phyloP scores from a whole-genome alignment of 1,140 invertebrate genomes.

The Pseudoatta argentina region DNA sequence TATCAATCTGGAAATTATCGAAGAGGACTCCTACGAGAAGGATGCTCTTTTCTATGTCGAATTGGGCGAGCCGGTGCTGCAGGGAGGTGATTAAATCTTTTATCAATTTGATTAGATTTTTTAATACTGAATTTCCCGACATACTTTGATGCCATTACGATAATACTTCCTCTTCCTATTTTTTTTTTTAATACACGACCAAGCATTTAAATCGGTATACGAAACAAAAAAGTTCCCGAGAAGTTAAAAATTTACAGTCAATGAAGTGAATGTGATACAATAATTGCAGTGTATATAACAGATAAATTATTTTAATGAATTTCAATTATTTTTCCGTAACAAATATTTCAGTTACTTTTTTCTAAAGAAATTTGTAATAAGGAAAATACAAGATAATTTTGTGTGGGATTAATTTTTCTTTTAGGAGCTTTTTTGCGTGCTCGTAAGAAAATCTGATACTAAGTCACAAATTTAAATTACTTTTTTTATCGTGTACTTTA shows the following conservation, averaged over 20 bases:
- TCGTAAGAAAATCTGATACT: background rate
- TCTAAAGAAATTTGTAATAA: background rate
- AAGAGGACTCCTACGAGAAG: constrained; percentile 99
- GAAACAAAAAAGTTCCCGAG: background rate
- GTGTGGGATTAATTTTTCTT: background rate
- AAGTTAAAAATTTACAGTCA: background rate
- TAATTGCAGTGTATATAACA: background rate
- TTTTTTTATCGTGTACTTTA: background rate
- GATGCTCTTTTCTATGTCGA: constrained; percentile 97
- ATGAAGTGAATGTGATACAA: background rate
- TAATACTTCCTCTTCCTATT: background rate
- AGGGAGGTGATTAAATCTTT: constrained; percentile 90
- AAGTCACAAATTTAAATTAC: background rate
- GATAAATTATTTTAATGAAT: no score
- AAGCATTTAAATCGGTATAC: constrained; percentile 1
- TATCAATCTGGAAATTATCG: constrained; percentile 95
- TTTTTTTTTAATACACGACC: background rate
- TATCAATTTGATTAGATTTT: background rate
- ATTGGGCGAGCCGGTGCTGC: constrained; percentile 94
- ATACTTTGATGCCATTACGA: constrained; percentile 1
- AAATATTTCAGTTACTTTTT: background rate
- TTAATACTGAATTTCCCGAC: background rate
- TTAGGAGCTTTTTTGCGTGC: constrained; percentile 10
- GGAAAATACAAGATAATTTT: background rate
- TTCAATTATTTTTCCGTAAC: background rate